Percentiles rank a stretch among this genome's conserved stretches.
These are phyloP conservation scores for Xenopus laevis DNA, from an alignment of 2,113 vertebrate species.

Conservation along the genomic window DNA sequence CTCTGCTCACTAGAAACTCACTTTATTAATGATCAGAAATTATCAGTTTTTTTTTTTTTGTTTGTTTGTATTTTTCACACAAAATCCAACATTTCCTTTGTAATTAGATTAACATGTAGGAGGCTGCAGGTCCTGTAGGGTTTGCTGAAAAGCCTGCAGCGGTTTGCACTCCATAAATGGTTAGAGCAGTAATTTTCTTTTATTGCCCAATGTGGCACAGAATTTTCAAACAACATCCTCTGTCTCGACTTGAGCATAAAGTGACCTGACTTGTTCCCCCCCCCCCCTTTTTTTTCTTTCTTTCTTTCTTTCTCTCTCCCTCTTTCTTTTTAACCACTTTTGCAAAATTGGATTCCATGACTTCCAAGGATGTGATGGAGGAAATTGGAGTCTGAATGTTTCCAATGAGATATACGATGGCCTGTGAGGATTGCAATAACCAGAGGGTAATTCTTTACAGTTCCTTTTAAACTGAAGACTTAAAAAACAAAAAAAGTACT, in stretches of 20 bases:
- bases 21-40: neutral
- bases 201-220: slow-evolving; percentile 71
- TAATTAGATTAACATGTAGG: slow-evolving; percentile 54
- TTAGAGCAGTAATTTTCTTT: slow-evolving; percentile 82
- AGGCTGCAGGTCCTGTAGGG: slow-evolving; percentile 50
- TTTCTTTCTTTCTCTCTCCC: too few relatives aligned
- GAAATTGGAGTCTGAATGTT: slow-evolving; percentile 27
- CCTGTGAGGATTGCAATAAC: slow-evolving; percentile 39
- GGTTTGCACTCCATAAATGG: slow-evolving; percentile 90
- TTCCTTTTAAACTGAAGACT: slow-evolving; percentile 6
- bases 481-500: too few relatives aligned
- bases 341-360: neutral
- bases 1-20: neutral
- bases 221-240: slow-evolving; percentile 61
- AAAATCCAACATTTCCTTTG: neutral
- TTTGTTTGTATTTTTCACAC: neutral
- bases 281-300: too few relatives aligned
- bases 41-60: neutral
- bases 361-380: slow-evolving; percentile 34
- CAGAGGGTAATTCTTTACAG: slow-evolving; percentile 40
- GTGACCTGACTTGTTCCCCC: slow-evolving; percentile 29
- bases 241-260: slow-evolving; percentile 58
- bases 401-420: slow-evolving; percentile 41
- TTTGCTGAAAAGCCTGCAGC: slow-evolving; percentile 67
- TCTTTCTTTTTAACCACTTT: too few relatives aligned